phyloP scores from a whole-genome alignment of 1,140 invertebrate genomes.

The Drosophila triauraria region DNA sequence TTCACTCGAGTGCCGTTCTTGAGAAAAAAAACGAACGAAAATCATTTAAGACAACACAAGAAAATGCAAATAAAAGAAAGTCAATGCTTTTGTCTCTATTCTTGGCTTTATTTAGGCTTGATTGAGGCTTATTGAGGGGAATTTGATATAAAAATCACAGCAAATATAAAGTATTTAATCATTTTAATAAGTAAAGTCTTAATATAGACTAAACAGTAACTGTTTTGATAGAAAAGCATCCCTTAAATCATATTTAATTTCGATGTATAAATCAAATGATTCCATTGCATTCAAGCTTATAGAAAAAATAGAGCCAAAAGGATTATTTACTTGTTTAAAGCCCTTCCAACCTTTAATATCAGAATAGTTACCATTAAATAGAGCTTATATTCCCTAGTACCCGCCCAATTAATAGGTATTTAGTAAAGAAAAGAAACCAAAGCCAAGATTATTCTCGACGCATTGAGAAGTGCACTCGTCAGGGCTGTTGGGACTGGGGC shows the following conservation, averaged over 20 bases:
- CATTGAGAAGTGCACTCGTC: conserved; percentile 44
- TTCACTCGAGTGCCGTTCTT: conserved; percentile 35
- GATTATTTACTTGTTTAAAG: too few species aligned
- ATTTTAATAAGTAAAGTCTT: neutral
- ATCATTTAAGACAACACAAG: neutral
- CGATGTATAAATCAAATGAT: too few species aligned
- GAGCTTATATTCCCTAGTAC: neutral
- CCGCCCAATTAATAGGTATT: neutral
- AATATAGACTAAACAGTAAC: too few species aligned
- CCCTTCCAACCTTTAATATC: neutral
- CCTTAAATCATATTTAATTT: too few species aligned
- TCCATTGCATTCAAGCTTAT: too few species aligned
- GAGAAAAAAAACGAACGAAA: conserved; percentile 12
- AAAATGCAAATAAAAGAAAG: conserved; percentile 23
- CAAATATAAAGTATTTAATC: neutral
- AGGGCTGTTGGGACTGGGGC: conserved; percentile 11
- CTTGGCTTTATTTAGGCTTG: conserved; percentile 42
- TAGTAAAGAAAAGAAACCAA: conserved; percentile 19
- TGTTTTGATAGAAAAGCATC: too few species aligned
- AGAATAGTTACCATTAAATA: too few species aligned
- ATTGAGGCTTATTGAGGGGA: conserved; percentile 20
- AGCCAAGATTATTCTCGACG: conserved; percentile 43
- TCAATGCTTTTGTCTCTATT: neutral
- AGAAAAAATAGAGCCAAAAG: too few species aligned
- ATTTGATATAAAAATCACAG: neutral